phyloP scores from a whole-genome alignment of 2,113 vertebrate genomes.

The Cheirogaleus medius region DNA sequence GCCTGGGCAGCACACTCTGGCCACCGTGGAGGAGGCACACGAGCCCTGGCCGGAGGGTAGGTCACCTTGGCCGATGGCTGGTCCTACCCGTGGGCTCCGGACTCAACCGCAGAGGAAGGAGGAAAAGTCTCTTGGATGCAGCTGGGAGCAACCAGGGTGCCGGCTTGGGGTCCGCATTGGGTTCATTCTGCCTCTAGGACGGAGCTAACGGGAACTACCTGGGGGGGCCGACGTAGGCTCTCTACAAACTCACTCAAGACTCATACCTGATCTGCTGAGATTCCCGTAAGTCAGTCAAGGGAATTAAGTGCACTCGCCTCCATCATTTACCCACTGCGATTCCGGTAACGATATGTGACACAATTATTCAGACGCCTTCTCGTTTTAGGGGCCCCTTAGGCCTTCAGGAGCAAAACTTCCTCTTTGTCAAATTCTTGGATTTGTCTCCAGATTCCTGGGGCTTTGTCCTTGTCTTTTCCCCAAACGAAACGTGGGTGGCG shows the following conservation, averaged over 20 bases:
- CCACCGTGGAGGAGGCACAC: accelerated
- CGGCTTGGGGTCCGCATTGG: background rate
- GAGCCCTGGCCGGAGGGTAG: no score
- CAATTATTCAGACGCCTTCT: background rate
- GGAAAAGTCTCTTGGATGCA: background rate
- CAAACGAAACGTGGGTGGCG: accelerated
- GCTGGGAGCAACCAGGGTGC: background rate
- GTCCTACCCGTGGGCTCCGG: accelerated
- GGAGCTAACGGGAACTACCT: background rate
- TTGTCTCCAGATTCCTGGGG: background rate
- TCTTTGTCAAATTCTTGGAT: background rate
- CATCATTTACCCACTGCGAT: background rate
- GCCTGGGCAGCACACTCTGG: background rate
- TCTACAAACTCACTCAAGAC: background rate
- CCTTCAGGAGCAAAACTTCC: accelerated
- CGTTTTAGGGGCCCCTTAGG: background rate
- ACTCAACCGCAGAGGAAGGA: background rate
- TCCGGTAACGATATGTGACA: background rate
- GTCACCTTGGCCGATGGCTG: no score
- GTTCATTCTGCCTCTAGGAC: background rate
- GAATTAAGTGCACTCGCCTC: background rate
- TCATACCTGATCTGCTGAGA: background rate
- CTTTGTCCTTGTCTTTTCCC: background rate
- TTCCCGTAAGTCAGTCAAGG: background rate
- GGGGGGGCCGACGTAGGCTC: background rate